phyloP scores from a whole-genome alignment of 2,113 vertebrate species.

The Peromyscus californicus region DNA sequence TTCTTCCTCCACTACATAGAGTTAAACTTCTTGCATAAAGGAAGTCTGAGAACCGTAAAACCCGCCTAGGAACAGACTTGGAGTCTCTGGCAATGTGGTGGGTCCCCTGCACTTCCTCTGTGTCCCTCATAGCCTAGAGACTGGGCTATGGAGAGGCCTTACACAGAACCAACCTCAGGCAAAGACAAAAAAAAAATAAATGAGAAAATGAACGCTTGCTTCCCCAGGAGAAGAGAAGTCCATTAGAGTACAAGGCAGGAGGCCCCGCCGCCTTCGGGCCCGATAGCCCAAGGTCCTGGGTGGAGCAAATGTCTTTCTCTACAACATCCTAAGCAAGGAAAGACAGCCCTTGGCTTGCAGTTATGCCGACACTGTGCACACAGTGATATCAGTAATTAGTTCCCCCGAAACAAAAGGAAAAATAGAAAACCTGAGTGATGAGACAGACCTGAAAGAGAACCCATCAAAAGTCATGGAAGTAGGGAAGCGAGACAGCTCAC shows the following conservation, averaged over 20 bases:
- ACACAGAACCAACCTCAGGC: background rate
- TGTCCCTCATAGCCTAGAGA: background rate
- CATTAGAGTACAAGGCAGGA: background rate
- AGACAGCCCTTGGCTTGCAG: background rate
- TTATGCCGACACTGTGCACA: background rate
- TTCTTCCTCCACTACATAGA: background rate
- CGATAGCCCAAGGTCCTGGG: too few relatives aligned
- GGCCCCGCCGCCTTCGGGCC: too few relatives aligned
- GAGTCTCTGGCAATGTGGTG: background rate
- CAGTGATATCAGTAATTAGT: background rate
- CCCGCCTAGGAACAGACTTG: background rate
- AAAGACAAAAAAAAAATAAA: background rate
- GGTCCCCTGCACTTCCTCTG: background rate
- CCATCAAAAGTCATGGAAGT: accelerated
- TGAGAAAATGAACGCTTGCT: background rate
- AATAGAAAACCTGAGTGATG: background rate
- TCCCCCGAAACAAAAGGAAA: background rate
- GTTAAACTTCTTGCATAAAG: background rate
- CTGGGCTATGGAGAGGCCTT: background rate
- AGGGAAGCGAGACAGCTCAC: too few relatives aligned
- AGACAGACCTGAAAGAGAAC: background rate
- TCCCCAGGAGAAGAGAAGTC: background rate
- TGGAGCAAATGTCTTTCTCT: too few relatives aligned
- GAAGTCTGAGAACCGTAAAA: background rate
- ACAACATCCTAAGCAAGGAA: background rate